A percentile compares a stretch with the other conserved stretches of the same genome.
These are phyloP conservation scores for Hydrocynus forskahlii DNA, from an alignment of 2,797 vertebrate species.

Conservation along the genomic window DNA sequence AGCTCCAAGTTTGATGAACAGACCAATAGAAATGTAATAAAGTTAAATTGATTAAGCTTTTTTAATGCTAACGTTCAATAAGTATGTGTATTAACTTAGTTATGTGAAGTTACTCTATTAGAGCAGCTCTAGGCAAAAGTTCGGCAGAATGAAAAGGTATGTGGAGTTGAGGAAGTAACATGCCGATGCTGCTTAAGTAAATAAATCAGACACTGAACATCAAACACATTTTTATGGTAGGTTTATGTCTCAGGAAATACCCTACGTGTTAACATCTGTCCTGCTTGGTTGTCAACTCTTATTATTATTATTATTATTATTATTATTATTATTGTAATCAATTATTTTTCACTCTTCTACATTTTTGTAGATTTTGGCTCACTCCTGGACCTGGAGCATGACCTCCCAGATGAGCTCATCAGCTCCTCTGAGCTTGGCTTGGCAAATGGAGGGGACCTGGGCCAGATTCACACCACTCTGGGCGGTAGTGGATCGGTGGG, in stretches of 20 bases:
- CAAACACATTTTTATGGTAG: too few species aligned
- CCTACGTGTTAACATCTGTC: too few species aligned
- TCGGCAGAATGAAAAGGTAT: neutral
- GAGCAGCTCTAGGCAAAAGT: neutral
- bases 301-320: neutral
- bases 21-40: neutral
- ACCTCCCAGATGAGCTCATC: constrained; percentile 98
- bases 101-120: neutral
- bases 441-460: constrained; percentile 91
- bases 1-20: neutral
- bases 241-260: too few species aligned
- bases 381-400: constrained; percentile 95
- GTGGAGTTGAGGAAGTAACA: neutral
- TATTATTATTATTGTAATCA: neutral
- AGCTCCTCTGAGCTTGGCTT: constrained; percentile 90
- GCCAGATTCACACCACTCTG: constrained; percentile 90
- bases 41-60: neutral
- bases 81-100: neutral
- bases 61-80: too few species aligned
- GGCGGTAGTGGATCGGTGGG: constrained; percentile 71
- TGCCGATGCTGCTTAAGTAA: too few species aligned
- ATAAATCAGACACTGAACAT: too few species aligned
- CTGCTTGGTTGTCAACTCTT: too few species aligned
- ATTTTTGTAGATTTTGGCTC: constrained; percentile 90
- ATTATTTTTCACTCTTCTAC: neutral